Percentiles rank a stretch among this genome's conserved stretches.
phyloP scores from a whole-genome alignment of 1,140 invertebrate species.

The Drosophila seguyi region DNA sequence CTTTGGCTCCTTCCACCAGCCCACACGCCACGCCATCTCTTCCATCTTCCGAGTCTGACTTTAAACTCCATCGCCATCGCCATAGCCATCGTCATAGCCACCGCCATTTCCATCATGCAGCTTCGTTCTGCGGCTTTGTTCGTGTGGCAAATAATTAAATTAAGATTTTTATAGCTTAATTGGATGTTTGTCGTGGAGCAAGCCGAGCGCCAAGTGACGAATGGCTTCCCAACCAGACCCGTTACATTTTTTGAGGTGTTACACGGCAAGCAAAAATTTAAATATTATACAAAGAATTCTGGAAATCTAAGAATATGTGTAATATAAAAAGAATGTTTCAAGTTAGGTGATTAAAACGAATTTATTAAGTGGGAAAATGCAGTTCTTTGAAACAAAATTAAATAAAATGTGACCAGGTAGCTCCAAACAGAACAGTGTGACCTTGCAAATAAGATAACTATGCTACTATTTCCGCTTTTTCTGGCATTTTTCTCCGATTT shows the following conservation, averaged over 20 bases:
- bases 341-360: background rate
- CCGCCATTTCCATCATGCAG: slow-evolving; percentile 5
- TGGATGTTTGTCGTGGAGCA: slow-evolving; percentile 72
- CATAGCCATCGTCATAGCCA: background rate
- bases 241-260: slow-evolving; percentile 40
- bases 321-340: too few species aligned
- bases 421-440: background rate
- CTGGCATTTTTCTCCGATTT: background rate
- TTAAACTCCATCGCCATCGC: slow-evolving; percentile 5
- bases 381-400: background rate
- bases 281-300: background rate
- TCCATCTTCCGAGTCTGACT: slow-evolving; percentile 18
- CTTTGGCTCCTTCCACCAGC: slow-evolving; percentile 25
- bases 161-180: slow-evolving; percentile 81
- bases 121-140: slow-evolving; percentile 60
- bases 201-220: slow-evolving; percentile 43
- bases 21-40: slow-evolving; percentile 1
- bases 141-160: slow-evolving; percentile 82
- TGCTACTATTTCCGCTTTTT: background rate
- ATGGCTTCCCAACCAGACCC: slow-evolving; percentile 28
- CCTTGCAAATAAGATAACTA: background rate
- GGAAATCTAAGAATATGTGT: too few species aligned
- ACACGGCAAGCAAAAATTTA: background rate
- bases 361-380: background rate
- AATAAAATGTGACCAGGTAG: background rate